Percentiles rank a stretch among this genome's conserved stretches.
These are phyloP conservation scores for Pangasianodon hypophthalmus DNA, from an alignment of 2,113 vertebrate genomes.

Conservation along the genomic window DNA sequence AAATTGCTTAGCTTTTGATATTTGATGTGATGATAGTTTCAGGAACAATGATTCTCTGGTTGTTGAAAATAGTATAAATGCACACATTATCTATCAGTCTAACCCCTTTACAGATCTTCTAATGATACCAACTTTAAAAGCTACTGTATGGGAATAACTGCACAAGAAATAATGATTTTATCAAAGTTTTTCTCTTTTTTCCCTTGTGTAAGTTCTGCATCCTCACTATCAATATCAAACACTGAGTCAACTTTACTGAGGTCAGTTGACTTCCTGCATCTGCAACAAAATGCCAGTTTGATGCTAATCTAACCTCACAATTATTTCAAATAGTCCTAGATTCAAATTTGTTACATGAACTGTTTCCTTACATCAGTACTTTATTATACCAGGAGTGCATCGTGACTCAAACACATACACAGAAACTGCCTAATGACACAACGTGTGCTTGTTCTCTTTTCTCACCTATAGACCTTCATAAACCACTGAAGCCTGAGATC, in stretches of 20 bases:
- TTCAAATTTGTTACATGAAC: neutral
- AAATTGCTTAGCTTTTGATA: neutral
- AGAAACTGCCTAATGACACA: neutral
- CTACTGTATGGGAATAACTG: neutral
- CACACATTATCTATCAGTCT: neutral
- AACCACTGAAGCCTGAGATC: neutral
- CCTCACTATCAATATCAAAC: neutral
- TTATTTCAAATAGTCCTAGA: neutral
- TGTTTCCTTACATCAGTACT: neutral
- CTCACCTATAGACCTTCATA: constrained; percentile 12
- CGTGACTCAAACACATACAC: neutral
- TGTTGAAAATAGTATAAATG: neutral
- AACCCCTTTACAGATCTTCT: neutral
- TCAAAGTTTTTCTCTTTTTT: neutral
- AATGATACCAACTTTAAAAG: neutral
- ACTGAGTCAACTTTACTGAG: neutral
- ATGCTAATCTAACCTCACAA: neutral
- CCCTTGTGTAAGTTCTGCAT: neutral
- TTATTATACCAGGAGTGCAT: neutral
- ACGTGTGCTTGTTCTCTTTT: neutral
- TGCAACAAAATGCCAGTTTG: neutral
- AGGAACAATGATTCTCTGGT: neutral
- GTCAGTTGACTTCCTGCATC: neutral
- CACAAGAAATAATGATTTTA: neutral
- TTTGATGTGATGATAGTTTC: neutral